Evolutionary conservation across 2,888 invertebrate genomes (phyloP), one percentile per base, ranked within the genome.

Genomic region (Cerceris ruficornis): DNA sequence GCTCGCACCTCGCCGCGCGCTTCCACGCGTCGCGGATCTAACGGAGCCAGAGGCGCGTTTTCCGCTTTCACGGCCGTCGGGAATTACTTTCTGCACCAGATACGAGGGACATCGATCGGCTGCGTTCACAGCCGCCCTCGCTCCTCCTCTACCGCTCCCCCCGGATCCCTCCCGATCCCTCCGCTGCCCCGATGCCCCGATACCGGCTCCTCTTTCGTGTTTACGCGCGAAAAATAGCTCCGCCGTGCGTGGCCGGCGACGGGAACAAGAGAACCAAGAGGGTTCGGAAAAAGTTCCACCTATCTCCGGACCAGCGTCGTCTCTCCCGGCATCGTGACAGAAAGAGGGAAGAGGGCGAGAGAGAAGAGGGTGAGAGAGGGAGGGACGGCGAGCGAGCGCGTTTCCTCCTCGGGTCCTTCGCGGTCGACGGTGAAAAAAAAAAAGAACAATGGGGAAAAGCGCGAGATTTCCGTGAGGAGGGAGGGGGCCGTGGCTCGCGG

Each of bases 71-170:
- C 67, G 87, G 84, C 76, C 83, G 80, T 62, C 66, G 67, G 83
- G 61, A 84, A 89, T 88, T 85, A 88, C 84, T 87, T 89, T 89
- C 85, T 75, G 89, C 88, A 85, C 87, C 85, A 87, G 84, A 87
- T 89, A 86, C 79, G 72, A 79, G 28, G 72, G 62, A 58, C 77
- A 88, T 88, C 89, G 88, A 88, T 88, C 77, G 87, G 52, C n/a
- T 39, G 28, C 15, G 15, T 2, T 6, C 60, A 13, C 6, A 41
- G 28, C 54, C 15, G 5, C 60, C 46, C 14, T 15, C 58, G 6
- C 42, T 11, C 58, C n/a, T 41, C 41, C 42, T 13, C 42, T 14
- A 4, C 13, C 58, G 6, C 4, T 13, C 42, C 41, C 58, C 13
- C 42, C n/a, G 11, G 6, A 2, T 41, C 58, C n/a, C 58, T 42